These are phyloP conservation scores for cattle (Bos taurus) DNA, from an alignment of 2,113 vertebrate genomes.

Conservation along the genomic window DNA sequence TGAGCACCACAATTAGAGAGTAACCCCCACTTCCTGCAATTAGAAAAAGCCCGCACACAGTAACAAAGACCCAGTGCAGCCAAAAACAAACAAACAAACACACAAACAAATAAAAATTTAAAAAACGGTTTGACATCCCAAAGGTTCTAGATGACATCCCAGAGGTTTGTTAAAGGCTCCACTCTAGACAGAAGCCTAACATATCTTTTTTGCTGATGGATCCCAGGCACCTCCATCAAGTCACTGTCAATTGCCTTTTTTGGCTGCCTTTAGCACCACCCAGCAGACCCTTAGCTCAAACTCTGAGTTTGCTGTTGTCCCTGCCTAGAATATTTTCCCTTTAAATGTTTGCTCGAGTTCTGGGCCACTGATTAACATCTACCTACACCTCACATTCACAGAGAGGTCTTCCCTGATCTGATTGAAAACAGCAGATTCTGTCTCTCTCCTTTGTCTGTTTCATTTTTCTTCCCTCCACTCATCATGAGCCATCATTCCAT, in stretches of 20 bases:
- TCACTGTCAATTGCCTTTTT: not conserved
- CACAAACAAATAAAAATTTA: not conserved
- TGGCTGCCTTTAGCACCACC: not conserved
- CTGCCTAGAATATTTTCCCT: not conserved
- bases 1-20: not conserved
- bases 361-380: not conserved
- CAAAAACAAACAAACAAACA: not conserved
- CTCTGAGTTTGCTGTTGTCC: not conserved
- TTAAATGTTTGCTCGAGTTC: not conserved
- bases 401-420: not conserved
- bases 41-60: not conserved
- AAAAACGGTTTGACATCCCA: not conserved
- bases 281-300: not conserved
- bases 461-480: not conserved
- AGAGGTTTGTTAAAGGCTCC: not conserved
- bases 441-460: not conserved
- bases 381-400: not conserved
- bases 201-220: not conserved
- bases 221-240: not conserved
- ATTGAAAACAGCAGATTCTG: not conserved
- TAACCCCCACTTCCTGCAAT: not conserved
- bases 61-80: not conserved
- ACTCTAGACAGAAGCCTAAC: not conserved
- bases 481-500: not conserved
- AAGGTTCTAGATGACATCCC: not conserved